phyloP scores from a whole-genome alignment of 2,888 invertebrate genomes.

The Calliphora vomitoria region DNA sequence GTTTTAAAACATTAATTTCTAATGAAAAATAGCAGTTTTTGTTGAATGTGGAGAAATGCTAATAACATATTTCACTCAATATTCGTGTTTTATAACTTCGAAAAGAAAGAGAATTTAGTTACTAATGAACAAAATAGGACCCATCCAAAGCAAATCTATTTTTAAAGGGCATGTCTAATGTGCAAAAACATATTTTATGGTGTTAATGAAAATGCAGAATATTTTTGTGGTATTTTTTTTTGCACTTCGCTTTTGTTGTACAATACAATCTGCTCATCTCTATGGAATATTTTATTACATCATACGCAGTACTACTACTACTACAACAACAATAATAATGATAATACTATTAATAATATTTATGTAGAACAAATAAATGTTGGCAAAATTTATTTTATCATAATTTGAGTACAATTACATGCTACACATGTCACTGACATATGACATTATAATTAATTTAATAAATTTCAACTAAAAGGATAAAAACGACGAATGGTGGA shows the following conservation, averaged over 20 bases:
- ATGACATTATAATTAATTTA: constrained; percentile 69
- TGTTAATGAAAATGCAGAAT: constrained; percentile 33
- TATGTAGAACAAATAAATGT: constrained; percentile 47
- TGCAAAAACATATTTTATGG: background rate
- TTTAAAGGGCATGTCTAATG: too few relatives aligned
- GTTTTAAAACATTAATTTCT: too few relatives aligned
- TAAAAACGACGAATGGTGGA: background rate
- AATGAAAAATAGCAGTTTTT: too few relatives aligned
- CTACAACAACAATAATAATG: constrained; percentile 2
- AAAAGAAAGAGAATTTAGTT: too few relatives aligned
- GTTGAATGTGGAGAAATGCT: too few relatives aligned
- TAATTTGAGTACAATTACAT: constrained; percentile 58
- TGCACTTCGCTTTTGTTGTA: background rate
- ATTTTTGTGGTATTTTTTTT: background rate
- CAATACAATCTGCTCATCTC: constrained; percentile 38
- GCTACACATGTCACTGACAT: constrained; percentile 65
- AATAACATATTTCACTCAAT: too few relatives aligned
- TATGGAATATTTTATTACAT: constrained; percentile 33
- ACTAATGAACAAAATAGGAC: too few relatives aligned
- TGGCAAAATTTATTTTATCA: constrained; percentile 58
- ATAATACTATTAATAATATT: constrained; percentile 38
- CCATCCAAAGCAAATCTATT: too few relatives aligned
- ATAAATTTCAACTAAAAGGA: constrained; percentile 33
- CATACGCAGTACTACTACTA: background rate
- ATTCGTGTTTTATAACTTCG: too few relatives aligned